phyloP scores from a whole-genome alignment of 2,888 invertebrate species.

The Spisula subtruncata region DNA sequence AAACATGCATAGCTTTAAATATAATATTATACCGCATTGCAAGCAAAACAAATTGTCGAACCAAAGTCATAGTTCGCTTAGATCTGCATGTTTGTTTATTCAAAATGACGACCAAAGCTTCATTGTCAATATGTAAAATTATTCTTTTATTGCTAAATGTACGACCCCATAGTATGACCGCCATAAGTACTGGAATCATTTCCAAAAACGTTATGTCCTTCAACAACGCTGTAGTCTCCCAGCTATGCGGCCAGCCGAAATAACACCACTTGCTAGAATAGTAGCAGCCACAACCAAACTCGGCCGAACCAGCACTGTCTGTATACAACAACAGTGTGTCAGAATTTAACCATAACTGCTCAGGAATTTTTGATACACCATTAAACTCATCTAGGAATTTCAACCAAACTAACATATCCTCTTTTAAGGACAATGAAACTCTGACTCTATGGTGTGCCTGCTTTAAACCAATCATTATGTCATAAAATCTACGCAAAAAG shows the following conservation, averaged over 20 bases:
- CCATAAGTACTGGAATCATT: slow-evolving; percentile 38
- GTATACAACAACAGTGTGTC: neutral
- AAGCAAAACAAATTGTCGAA: neutral
- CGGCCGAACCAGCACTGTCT: neutral
- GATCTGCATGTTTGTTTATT: slow-evolving; percentile 28
- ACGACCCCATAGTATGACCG: slow-evolving; percentile 23
- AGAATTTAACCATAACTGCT: neutral
- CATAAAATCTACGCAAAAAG: slow-evolving; percentile 23
- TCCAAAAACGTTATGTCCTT: slow-evolving; percentile 43
- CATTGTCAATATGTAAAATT: slow-evolving; percentile 30
- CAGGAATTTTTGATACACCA: slow-evolving; percentile 13
- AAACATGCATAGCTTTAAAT: slow-evolving; percentile 20
- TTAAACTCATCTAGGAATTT: slow-evolving; percentile 12
- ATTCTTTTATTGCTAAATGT: neutral
- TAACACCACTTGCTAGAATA: slow-evolving; percentile 27
- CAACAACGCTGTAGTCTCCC: neutral
- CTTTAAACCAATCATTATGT: neutral
- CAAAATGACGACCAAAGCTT: neutral
- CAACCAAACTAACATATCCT: neutral
- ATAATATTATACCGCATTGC: neutral
- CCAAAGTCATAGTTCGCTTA: neutral
- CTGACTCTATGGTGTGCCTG: neutral
- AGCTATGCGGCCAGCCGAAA: slow-evolving; percentile 29
- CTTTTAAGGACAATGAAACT: neutral
- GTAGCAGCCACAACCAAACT: slow-evolving; percentile 28